Evolutionary conservation across 2,888 invertebrate genomes (phyloP).

Genomic region (Anticlea derivata): DNA sequence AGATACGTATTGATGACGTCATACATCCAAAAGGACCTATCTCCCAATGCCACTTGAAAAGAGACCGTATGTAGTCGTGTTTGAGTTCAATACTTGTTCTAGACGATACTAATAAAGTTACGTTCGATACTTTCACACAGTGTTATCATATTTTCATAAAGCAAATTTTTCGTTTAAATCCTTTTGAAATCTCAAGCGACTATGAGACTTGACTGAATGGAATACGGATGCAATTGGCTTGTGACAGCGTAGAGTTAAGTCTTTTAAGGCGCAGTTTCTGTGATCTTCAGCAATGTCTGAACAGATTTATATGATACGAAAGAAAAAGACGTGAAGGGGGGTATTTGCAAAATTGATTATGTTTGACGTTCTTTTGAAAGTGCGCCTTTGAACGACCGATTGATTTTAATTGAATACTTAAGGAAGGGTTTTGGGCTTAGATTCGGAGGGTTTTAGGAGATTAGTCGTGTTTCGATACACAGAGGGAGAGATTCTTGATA

Average conservation of each 20-base stretch:
- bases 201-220: background rate
- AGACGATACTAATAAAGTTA: constrained; percentile 58
- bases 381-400: constrained; percentile 62
- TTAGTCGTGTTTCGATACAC: constrained; percentile 62
- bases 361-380: constrained; percentile 74
- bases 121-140: constrained; percentile 74
- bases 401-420: constrained; percentile 75
- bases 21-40: constrained; percentile 43
- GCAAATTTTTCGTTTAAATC: constrained; percentile 6
- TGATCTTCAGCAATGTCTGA: constrained; percentile 51
- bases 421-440: constrained; percentile 55
- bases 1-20: constrained; percentile 69
- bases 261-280: constrained; percentile 30
- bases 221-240: constrained; percentile 28
- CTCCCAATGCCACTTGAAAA: constrained; percentile 27
- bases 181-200: constrained; percentile 1
- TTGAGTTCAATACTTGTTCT: constrained; percentile 5
- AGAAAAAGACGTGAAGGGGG: constrained; percentile 64
- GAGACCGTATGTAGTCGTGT: background rate
- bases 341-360: constrained; percentile 82
- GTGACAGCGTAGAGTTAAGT: background rate
- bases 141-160: constrained; percentile 66
- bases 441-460: constrained; percentile 56
- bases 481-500: constrained; percentile 42
- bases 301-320: constrained; percentile 69